phyloP scores from a whole-genome alignment of 2,888 invertebrate species.

The Vesta saturnalis region DNA sequence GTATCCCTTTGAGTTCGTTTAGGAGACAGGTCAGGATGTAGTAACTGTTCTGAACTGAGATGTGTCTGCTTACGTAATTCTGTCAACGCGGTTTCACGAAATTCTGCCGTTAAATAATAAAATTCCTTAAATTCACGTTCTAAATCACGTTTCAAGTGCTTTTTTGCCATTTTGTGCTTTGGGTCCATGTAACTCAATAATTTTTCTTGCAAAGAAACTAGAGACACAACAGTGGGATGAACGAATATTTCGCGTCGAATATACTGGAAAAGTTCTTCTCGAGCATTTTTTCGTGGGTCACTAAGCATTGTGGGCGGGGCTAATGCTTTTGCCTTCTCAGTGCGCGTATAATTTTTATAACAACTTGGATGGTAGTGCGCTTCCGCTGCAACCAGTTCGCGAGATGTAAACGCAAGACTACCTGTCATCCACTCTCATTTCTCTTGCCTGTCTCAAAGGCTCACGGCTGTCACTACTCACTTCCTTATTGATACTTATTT shows the following conservation, averaged over 20 bases:
- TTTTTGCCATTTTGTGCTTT: background rate
- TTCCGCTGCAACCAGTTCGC: background rate
- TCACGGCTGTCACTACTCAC: background rate
- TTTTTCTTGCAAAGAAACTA: background rate
- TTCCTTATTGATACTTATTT: background rate
- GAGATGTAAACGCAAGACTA: background rate
- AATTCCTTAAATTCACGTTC: background rate
- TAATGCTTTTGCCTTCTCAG: background rate
- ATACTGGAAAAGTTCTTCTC: too few species aligned
- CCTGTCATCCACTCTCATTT: too few species aligned
- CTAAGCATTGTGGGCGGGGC: background rate
- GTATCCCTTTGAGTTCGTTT: background rate
- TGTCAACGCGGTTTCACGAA: background rate
- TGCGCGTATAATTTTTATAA: too few species aligned
- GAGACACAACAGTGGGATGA: background rate
- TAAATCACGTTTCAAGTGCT: background rate
- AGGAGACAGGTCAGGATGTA: slow-evolving; percentile 8
- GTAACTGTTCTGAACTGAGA: background rate
- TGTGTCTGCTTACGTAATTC: background rate
- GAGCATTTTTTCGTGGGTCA: background rate
- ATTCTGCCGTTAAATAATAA: slow-evolving; percentile 14
- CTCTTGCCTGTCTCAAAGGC: background rate
- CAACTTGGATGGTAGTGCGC: background rate
- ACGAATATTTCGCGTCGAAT: background rate
- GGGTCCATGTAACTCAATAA: background rate